Percentiles rank a stretch among this genome's conserved stretches.
Evolutionary conservation across 2,797 vertebrate species (phyloP).

Genomic region (Holocentrus rufus): DNA sequence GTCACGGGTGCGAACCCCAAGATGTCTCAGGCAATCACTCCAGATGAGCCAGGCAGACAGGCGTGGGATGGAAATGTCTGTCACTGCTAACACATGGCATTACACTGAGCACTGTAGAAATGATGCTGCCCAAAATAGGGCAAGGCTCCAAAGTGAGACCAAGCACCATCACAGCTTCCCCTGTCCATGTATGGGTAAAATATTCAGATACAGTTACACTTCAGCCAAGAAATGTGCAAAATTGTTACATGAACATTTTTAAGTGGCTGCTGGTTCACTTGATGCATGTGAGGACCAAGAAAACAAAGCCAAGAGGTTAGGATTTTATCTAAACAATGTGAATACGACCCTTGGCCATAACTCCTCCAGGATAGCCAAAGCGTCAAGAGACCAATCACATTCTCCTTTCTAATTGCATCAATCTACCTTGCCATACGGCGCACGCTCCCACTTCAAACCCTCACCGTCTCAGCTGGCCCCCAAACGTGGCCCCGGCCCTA

Average conservation of each 20-base stretch:
- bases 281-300: background rate
- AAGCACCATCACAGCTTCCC: slow-evolving; percentile 41
- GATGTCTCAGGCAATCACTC: slow-evolving; percentile 67
- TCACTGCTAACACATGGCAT: slow-evolving; percentile 65
- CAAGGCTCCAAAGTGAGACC: slow-evolving; percentile 21
- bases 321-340: slow-evolving; percentile 5
- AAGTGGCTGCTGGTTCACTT: background rate
- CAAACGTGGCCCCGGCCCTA: slow-evolving; percentile 43
- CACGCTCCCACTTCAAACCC: slow-evolving; percentile 39
- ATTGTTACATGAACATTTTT: background rate
- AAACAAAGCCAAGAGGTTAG: background rate
- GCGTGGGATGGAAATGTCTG: slow-evolving; percentile 72
- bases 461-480: slow-evolving; percentile 35
- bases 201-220: too few species aligned
- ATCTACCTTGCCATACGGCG: slow-evolving; percentile 59
- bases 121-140: slow-evolving; percentile 55
- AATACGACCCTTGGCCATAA: slow-evolving; percentile 55
- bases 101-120: slow-evolving; percentile 61
- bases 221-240: too few species aligned
- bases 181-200: slow-evolving; percentile 30
- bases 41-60: slow-evolving; percentile 70
- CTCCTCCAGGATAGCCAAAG: slow-evolving; percentile 45
- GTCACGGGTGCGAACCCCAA: slow-evolving; percentile 48
- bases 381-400: slow-evolving; percentile 69
- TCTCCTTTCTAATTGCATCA: slow-evolving; percentile 70